Evolutionary conservation across 2,888 invertebrate species (phyloP).

Genomic region (Oligia strigilis): DNA sequence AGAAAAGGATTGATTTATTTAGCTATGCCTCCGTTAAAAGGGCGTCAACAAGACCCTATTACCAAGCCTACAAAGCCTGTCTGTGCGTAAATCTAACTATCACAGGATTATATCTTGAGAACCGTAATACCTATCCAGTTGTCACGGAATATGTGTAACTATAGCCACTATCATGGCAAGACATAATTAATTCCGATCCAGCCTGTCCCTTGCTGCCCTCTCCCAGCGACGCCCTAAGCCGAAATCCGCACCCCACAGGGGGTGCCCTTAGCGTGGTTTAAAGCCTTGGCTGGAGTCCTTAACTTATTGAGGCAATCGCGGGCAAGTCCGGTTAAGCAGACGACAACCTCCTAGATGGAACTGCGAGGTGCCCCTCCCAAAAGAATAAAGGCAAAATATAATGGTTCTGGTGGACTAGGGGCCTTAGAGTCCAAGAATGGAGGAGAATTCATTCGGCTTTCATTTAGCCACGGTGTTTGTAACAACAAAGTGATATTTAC

Average conservation of each 20-base stretch:
- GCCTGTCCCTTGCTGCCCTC: too few relatives aligned
- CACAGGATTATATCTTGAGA: neutral
- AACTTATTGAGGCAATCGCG: too few relatives aligned
- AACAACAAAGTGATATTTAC: neutral
- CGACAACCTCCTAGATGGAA: too few relatives aligned
- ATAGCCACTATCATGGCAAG: neutral
- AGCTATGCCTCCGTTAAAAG: neutral
- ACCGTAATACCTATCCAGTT: neutral
- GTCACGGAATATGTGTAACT: neutral
- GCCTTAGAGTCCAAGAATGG: neutral
- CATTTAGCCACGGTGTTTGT: neutral
- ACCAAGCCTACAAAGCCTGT: neutral
- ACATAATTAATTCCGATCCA: neutral
- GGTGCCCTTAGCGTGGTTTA: too few relatives aligned
- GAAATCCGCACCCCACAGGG: too few relatives aligned
- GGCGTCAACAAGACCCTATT: neutral
- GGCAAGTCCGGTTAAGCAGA: too few relatives aligned
- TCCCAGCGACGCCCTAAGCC: too few relatives aligned
- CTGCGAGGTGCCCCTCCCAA: too few relatives aligned
- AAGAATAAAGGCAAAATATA: neutral
- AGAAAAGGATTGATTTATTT: neutral
- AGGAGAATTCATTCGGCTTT: neutral
- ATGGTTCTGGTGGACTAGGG: neutral
- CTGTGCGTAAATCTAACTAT: neutral
- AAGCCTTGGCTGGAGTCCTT: too few relatives aligned